Conservation (phyloP, 2,888 invertebrate species). For the Phyllotreta cruciferae region DNA sequence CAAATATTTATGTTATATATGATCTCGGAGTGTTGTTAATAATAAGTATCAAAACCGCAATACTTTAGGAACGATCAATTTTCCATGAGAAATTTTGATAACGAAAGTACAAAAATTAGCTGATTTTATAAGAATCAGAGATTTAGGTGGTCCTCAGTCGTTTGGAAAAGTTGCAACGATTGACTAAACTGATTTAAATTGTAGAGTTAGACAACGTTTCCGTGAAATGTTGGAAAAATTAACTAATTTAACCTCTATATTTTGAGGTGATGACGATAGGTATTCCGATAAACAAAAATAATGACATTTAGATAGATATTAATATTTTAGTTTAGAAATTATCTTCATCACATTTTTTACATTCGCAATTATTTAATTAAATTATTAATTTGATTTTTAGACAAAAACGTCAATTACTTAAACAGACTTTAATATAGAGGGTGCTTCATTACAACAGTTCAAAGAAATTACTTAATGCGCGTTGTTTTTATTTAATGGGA, state of each 20-base stretch:
- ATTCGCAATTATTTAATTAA: slow-evolving; percentile 32
- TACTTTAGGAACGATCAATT: neutral
- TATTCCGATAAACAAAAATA: slow-evolving; percentile 52
- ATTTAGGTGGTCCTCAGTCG: slow-evolving; percentile 38
- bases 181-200: slow-evolving; percentile 54
- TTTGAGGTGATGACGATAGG: slow-evolving; percentile 45
- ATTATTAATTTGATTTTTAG: slow-evolving; percentile 29
- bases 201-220: slow-evolving; percentile 56
- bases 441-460: slow-evolving; percentile 19
- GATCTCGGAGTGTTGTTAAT: no score
- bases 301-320: slow-evolving; percentile 44
- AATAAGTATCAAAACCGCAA: no score
- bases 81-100: neutral
- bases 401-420: slow-evolving; percentile 44
- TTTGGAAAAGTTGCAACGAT: slow-evolving; percentile 55
- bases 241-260: slow-evolving; percentile 49
- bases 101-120: no score
- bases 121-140: no score
- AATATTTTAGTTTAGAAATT: slow-evolving; percentile 35
- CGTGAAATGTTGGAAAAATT: slow-evolving; percentile 54
- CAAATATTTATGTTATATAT: no score
- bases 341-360: slow-evolving; percentile 32
- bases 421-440: slow-evolving; percentile 31
- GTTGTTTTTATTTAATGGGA: neutral
- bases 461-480: neutral